Conservation (phyloP, 2,113 vertebrate species). For the Phylloscopus whistleri region DNA sequence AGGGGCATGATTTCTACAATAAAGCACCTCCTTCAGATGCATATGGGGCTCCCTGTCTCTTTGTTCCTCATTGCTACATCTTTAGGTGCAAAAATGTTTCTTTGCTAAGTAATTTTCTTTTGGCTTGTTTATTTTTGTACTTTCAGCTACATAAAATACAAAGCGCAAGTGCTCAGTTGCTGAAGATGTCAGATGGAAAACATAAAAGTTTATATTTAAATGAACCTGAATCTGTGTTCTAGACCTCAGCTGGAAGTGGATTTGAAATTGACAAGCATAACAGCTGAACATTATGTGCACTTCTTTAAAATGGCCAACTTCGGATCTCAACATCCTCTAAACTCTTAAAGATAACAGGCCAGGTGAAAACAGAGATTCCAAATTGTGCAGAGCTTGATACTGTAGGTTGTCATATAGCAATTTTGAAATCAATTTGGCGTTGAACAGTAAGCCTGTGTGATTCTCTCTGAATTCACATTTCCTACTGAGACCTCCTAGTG, state of each 20-base stretch:
- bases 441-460: conserved; percentile 3
- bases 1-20: not conserved
- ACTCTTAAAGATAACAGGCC: not conserved
- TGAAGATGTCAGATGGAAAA: conserved; percentile 29
- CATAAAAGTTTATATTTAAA: conserved; percentile 34
- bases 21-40: not conserved
- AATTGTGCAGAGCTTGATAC: not conserved
- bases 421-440: conserved; percentile 35
- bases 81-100: not conserved
- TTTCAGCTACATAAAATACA: not conserved
- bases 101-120: not conserved
- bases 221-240: conserved; percentile 11
- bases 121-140: not conserved
- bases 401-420: not conserved
- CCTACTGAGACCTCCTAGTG: not conserved
- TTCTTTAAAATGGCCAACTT: conserved; percentile 21
- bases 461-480: not conserved
- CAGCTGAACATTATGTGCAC: not conserved
- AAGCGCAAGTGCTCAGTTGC: not conserved
- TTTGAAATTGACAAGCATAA: conserved; percentile 33
- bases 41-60: not conserved
- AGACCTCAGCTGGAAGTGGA: conserved; percentile 35
- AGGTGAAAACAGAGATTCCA: not conserved
- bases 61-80: not conserved
- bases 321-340: not conserved